Base-by-base conservation (phyloP, 2,888 invertebrate genomes). In the Copidosoma aretas region DNA sequence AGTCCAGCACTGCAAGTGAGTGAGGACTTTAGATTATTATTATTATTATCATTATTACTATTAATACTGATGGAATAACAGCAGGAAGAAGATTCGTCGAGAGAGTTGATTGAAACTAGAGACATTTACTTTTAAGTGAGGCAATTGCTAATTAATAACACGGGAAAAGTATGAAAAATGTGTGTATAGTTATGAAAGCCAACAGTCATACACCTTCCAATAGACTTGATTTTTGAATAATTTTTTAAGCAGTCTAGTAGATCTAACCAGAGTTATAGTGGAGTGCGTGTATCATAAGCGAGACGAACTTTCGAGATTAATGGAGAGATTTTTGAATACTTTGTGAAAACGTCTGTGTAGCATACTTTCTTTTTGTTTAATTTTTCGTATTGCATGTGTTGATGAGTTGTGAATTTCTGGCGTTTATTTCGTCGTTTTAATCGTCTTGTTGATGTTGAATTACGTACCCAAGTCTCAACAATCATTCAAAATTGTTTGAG, bases 241-340 rank as follows among this genome's bases (percentile, higher is more conserved):
- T 83, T 82, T 82, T 82, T 78, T 82, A 82, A 82, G 80, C 78
- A 80, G 80, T 78, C 76, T 80, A 80, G 79, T 80, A 80, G 79
- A 75, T 80, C 76, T 80, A 78, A 78, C 73, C 72, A 71, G 66
- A 75, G 75, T 70, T 74, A 75, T 74, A 76, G 76, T 76, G 78
- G 75, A 76, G 77, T 77, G 78, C 74, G 73, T 76, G 75, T 75
- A 66, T 68, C 61, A 66, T 71, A 71, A 64, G 46, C 58, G 67
- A 64, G 62, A 49, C 61, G 64, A 71, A 67, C 60, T 64, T 67
- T 60, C 54, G 60, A 63, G 56, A 65, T 71, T 62, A 62, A 68
- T 58, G 64, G 53, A 43, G 24, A 64, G 57, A 60, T 62, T 64
- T 60, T 57, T 67, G 61, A 62, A 62, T 70, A 32, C 32, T 67